phyloP scores from a whole-genome alignment of 1,140 invertebrate species.

The Calephelis nemesis region DNA sequence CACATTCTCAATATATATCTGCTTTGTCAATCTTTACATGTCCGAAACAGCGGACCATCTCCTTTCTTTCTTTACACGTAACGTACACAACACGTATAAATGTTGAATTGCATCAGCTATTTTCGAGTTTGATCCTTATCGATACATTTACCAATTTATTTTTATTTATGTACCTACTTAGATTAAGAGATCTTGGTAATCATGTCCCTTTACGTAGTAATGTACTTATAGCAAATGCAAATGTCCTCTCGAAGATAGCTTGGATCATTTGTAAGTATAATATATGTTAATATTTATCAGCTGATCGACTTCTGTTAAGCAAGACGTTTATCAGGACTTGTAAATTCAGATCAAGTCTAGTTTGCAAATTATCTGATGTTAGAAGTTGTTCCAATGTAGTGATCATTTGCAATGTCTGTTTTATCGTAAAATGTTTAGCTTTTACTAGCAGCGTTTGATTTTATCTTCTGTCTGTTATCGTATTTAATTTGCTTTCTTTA shows the following conservation, averaged over 20 bases:
- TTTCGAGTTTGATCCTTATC: too few relatives aligned
- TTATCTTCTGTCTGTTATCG: not conserved
- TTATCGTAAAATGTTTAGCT: constrained; percentile 1
- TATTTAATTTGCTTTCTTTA: not conserved
- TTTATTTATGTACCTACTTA: too few relatives aligned
- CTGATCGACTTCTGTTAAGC: constrained; percentile 49
- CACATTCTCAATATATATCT: too few relatives aligned
- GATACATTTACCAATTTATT: not conserved
- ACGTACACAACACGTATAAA: too few relatives aligned
- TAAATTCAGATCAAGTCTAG: constrained; percentile 48
- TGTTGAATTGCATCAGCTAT: too few relatives aligned
- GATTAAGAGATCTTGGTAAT: too few relatives aligned
- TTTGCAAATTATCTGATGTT: constrained; percentile 45
- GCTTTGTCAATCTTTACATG: too few relatives aligned
- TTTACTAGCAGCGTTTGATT: not conserved
- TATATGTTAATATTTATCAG: constrained; percentile 63
- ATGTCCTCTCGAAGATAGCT: constrained; percentile 36
- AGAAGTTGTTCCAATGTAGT: not conserved
- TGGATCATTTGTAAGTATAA: constrained; percentile 65
- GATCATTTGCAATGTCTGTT: constrained; percentile 22
- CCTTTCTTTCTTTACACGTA: too few relatives aligned
- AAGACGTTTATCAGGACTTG: constrained; percentile 57
- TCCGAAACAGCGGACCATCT: too few relatives aligned
- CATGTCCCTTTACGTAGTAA: constrained; percentile 29
- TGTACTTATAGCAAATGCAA: constrained; percentile 30